phyloP scores from a whole-genome alignment of 1,140 invertebrate species.

The Dendroctonus ponderosae region DNA sequence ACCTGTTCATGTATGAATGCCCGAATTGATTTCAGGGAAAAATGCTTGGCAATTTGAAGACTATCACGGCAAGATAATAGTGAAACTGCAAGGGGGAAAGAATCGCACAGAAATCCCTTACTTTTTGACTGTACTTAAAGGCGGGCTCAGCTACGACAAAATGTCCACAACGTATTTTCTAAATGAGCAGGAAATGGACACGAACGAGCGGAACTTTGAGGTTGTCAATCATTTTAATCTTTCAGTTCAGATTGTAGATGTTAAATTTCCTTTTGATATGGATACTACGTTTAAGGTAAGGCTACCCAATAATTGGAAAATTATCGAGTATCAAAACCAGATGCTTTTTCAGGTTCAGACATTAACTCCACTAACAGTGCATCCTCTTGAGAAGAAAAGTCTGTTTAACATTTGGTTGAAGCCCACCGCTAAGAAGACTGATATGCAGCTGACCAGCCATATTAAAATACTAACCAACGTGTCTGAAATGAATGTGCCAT shows the following conservation, averaged over 20 bases:
- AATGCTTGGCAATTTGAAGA: conserved; percentile 56
- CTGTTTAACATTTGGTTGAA: conserved; percentile 62
- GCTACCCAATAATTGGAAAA: conserved; percentile 16
- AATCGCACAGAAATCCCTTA: conserved; percentile 59
- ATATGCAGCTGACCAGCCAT: conserved; percentile 64
- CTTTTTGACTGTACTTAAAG: conserved; percentile 57
- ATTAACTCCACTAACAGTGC: conserved; percentile 62
- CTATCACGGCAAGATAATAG: conserved; percentile 65
- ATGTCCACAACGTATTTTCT: conserved; percentile 59
- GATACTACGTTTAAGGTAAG: conserved; percentile 60
- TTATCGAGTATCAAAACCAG: conserved; percentile 5
- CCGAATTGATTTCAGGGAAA: conserved; percentile 52
- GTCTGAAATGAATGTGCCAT: conserved; percentile 66
- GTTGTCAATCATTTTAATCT: conserved; percentile 71
- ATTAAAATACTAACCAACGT: conserved; percentile 73
- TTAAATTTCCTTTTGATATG: conserved; percentile 63
- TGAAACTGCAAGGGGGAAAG: conserved; percentile 67
- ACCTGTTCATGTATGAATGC: neutral
- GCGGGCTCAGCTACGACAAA: conserved; percentile 57
- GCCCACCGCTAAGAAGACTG: conserved; percentile 54
- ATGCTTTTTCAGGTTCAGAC: conserved; percentile 60
- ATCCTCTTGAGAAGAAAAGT: conserved; percentile 60
- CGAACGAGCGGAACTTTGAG: conserved; percentile 56
- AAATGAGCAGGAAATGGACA: conserved; percentile 51
- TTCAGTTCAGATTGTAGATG: conserved; percentile 68